Percentiles rank a stretch among this genome's conserved stretches.
Conservation (phyloP, 2,113 vertebrate genomes). For the Genyomyrus donnyi region DNA sequence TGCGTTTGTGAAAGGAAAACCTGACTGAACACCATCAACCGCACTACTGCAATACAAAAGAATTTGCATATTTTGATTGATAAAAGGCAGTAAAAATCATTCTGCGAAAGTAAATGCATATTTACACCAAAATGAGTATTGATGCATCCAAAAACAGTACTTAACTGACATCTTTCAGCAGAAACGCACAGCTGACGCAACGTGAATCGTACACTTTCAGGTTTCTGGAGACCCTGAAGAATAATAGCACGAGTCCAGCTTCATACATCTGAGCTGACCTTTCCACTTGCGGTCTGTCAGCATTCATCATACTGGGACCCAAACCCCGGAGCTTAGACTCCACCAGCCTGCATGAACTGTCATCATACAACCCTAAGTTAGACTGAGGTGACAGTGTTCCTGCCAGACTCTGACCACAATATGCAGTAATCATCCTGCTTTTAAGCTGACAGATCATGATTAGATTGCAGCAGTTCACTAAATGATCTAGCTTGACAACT, state of each 20-base stretch:
- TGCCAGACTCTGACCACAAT: not conserved
- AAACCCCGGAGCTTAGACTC: not conserved
- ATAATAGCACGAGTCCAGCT: not conserved
- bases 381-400: not conserved
- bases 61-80: not conserved
- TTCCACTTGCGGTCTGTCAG: not conserved
- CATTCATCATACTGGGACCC: not conserved
- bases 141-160: not conserved
- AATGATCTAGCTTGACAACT: not conserved
- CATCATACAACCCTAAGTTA: not conserved
- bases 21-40: not conserved
- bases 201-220: not conserved
- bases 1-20: not conserved
- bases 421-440: not conserved
- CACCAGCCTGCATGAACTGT: not conserved
- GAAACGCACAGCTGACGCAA: not conserved
- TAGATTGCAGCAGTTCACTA: not conserved
- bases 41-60: not conserved
- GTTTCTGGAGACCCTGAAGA: not conserved
- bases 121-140: not conserved
- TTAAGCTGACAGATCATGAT: not conserved
- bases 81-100: not conserved
- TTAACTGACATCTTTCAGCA: not conserved
- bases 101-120: not conserved
- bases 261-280: not conserved